Conservation (phyloP, 2,113 vertebrate genomes). For the Lophotis ruficrista region DNA sequence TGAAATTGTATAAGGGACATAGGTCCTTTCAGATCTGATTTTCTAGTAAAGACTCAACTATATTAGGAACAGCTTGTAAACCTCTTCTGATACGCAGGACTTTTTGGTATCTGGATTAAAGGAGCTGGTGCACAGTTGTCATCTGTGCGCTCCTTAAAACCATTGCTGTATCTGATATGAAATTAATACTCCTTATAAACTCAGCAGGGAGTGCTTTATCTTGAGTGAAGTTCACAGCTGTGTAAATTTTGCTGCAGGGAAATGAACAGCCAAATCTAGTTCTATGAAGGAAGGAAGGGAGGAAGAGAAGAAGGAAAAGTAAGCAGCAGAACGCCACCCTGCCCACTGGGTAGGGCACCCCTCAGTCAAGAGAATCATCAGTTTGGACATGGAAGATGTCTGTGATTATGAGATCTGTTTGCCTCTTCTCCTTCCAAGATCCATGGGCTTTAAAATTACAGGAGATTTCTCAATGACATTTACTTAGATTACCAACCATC, state of each 20-base stretch:
- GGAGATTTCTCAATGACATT: not conserved
- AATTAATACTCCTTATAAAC: not conserved
- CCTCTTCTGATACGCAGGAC: accelerated
- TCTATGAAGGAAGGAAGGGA: not conserved
- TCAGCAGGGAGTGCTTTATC: not conserved
- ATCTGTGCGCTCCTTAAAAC: not conserved
- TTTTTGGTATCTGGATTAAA: not conserved
- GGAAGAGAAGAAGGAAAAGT: too few species aligned
- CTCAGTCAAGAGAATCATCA: not conserved
- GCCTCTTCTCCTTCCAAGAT: not conserved
- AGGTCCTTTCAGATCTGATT: not conserved
- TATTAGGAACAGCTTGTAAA: not conserved
- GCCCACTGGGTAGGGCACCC: not conserved
- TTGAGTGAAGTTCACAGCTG: not conserved
- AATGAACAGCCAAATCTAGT: not conserved
- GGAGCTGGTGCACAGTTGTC: not conserved
- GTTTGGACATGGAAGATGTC: not conserved
- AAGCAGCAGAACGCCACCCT: not conserved
- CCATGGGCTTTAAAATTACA: not conserved
- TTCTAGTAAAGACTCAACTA: not conserved
- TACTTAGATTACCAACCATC: not conserved
- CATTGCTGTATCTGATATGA: not conserved
- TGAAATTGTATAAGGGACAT: not conserved
- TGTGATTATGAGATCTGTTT: not conserved
- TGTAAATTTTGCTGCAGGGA: not conserved